Evolutionary conservation across 2,797 vertebrate species (phyloP).

Genomic region (Phyllotis vaccarum): DNA sequence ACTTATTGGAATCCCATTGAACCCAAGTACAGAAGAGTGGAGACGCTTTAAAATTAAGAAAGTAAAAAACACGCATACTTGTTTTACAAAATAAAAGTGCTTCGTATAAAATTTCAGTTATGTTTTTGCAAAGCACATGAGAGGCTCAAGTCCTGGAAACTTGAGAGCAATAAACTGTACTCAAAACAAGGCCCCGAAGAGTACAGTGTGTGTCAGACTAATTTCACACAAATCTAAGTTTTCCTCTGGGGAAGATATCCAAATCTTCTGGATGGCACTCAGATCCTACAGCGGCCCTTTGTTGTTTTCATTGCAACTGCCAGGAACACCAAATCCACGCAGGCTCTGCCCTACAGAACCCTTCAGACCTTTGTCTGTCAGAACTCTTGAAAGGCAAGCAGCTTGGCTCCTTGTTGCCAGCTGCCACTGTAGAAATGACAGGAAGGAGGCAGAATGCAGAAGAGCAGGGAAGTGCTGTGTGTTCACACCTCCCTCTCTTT

Average conservation of each 20-base stretch:
- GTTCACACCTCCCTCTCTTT: background rate
- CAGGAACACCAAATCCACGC: slow-evolving; percentile 15
- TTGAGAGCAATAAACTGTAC: slow-evolving; percentile 39
- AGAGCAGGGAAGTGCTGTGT: rapidly evolving
- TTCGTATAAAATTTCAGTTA: slow-evolving; percentile 8
- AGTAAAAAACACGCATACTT: background rate
- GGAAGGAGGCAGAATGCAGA: background rate
- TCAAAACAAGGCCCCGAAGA: slow-evolving; percentile 54
- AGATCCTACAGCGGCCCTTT: background rate
- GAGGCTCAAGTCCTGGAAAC: slow-evolving; percentile 22
- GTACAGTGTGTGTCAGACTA: slow-evolving; percentile 22
- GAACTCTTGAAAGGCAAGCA: background rate
- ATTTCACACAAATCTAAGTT: slow-evolving; percentile 58
- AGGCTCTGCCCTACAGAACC: background rate
- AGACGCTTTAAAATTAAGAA: slow-evolving; percentile 35
- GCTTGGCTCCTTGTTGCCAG: background rate
- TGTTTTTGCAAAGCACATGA: slow-evolving; percentile 57
- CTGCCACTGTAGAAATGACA: background rate
- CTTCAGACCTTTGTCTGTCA: background rate
- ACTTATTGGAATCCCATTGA: background rate
- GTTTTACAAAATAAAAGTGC: slow-evolving; percentile 32
- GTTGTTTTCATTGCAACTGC: background rate
- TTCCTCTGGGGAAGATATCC: slow-evolving; percentile 62
- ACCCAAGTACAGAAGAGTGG: background rate
- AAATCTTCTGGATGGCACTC: slow-evolving; percentile 28